Conservation (phyloP, 2,113 vertebrate species). For the Herpetotheres cachinnans region DNA sequence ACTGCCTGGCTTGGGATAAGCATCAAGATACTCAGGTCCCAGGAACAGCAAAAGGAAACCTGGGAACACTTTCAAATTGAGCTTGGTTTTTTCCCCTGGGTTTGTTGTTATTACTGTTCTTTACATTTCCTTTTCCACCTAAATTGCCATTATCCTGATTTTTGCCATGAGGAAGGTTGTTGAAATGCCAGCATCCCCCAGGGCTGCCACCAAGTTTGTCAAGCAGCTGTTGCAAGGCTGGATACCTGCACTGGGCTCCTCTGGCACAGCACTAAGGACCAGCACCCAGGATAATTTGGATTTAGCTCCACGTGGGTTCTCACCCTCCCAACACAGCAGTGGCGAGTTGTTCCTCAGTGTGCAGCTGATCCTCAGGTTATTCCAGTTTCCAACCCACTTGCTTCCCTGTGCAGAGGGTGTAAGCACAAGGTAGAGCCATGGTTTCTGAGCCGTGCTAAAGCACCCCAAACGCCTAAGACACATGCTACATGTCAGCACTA, state of each 20-base stretch:
- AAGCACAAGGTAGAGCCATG: fast-evolving
- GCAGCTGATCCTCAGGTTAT: neutral
- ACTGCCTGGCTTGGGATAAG: neutral
- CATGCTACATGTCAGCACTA: neutral
- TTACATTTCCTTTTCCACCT: neutral
- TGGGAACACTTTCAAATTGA: neutral
- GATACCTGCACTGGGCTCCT: neutral
- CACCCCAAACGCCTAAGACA: neutral
- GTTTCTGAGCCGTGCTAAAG: neutral
- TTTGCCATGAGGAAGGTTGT: neutral
- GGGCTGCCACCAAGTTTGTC: neutral
- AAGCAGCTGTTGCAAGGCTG: neutral
- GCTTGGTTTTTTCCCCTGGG: neutral
- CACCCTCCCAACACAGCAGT: neutral
- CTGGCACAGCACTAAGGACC: neutral
- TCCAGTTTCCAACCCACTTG: neutral
- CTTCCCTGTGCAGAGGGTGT: neutral
- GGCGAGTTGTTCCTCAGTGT: fast-evolving
- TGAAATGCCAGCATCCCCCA: neutral
- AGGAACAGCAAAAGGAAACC: neutral
- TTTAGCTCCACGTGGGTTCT: neutral
- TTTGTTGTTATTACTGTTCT: neutral
- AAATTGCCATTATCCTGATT: neutral
- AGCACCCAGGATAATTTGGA: neutral
- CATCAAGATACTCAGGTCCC: neutral